Evolutionary conservation across 2,113 vertebrate species (phyloP).

Genomic region (Melanocharis versteri): DNA sequence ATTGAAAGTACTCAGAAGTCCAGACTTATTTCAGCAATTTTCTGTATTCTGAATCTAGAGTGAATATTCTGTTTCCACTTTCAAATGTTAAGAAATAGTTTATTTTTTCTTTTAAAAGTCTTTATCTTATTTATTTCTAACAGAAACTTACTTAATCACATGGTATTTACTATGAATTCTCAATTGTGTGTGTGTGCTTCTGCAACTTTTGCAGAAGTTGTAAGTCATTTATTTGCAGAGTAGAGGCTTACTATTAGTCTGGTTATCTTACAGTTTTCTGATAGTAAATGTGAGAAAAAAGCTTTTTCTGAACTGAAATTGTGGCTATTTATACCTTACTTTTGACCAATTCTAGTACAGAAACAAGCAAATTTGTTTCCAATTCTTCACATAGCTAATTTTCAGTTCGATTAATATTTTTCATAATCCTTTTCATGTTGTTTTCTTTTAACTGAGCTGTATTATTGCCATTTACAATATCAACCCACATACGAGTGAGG

Average conservation of each 20-base stretch:
- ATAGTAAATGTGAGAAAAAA: neutral
- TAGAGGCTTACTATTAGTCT: neutral
- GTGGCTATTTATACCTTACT: neutral
- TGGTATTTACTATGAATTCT: neutral
- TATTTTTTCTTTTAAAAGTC: neutral
- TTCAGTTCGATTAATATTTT: neutral
- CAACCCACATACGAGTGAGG: neutral
- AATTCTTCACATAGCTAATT: neutral
- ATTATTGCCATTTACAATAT: neutral
- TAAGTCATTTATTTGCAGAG: neutral
- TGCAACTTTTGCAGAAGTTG: neutral
- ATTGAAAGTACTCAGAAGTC: neutral
- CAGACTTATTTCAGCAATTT: neutral
- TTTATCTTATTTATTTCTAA: neutral
- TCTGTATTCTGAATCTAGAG: neutral
- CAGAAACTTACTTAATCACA: neutral
- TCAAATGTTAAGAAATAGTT: neutral
- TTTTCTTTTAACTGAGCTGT: neutral
- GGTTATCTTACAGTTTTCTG: neutral
- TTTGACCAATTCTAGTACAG: neutral
- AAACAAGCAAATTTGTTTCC: neutral
- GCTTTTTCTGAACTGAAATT: neutral
- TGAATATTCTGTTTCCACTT: neutral
- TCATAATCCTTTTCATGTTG: neutral
- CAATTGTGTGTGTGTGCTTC: neutral